Evolutionary conservation across 2,888 invertebrate genomes (phyloP).

Genomic region (Carcina quercana): DNA sequence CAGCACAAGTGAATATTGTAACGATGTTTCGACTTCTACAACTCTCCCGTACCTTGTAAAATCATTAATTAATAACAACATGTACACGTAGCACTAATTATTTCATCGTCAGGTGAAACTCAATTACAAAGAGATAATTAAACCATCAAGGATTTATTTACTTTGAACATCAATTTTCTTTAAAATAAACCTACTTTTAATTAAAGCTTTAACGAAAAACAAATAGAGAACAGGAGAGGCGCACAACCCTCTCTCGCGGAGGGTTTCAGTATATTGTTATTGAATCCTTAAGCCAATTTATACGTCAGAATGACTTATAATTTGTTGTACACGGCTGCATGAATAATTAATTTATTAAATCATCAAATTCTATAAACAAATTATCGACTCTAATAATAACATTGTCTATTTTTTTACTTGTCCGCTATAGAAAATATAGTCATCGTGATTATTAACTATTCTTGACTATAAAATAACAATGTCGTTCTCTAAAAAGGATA

Average conservation of each 20-base stretch:
- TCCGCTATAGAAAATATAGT: too few species aligned
- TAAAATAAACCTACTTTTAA: conserved; percentile 71
- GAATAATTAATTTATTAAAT: conserved; percentile 2
- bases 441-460: too few species aligned
- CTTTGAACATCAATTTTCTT: conserved; percentile 70
- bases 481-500: too few species aligned
- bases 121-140: conserved; percentile 71
- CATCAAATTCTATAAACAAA: too few species aligned
- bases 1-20: not conserved
- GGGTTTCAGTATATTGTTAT: conserved; percentile 25
- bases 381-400: too few species aligned
- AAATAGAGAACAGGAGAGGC: conserved; percentile 54
- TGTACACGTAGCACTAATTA: conserved; percentile 43
- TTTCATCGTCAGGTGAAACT: conserved; percentile 63
- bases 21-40: conserved; percentile 1
- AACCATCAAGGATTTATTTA: conserved; percentile 70
- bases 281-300: conserved; percentile 22
- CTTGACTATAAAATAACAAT: too few species aligned
- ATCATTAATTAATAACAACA: conserved; percentile 32
- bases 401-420: too few species aligned
- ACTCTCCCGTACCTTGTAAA: not conserved
- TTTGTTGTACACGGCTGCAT: conserved; percentile 7
- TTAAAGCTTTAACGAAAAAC: conserved; percentile 71
- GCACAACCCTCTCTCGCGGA: conserved; percentile 51
- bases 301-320: conserved; percentile 11